Conservation (phyloP, 2,797 vertebrate genomes). For the Karalla daura region DNA sequence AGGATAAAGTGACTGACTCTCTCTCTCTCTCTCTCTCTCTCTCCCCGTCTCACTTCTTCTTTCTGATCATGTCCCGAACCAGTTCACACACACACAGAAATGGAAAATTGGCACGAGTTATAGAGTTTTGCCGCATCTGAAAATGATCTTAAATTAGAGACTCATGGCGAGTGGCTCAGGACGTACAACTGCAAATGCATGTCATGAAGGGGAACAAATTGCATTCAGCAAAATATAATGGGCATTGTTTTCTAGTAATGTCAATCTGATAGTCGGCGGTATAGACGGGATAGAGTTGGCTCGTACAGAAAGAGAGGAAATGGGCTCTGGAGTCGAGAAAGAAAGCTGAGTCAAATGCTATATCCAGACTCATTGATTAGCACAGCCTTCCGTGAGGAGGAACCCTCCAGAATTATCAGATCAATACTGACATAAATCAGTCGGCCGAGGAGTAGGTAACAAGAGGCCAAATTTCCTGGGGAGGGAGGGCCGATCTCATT, state of each 20-base stretch:
- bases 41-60: conserved; percentile 37
- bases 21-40: conserved; percentile 33
- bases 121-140: conserved; percentile 60
- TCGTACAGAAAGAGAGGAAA: conserved; percentile 39
- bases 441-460: conserved; percentile 35
- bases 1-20: conserved; percentile 56
- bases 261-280: not conserved
- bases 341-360: conserved; percentile 63
- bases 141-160: conserved; percentile 61
- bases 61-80: conserved; percentile 24
- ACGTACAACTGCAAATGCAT: conserved; percentile 41
- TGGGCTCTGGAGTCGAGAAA: conserved; percentile 43
- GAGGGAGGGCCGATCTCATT: conserved; percentile 44
- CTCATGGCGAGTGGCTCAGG: conserved; percentile 42
- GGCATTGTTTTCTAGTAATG: not conserved
- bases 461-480: conserved; percentile 39
- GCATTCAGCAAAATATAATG: conserved; percentile 21
- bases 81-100: conserved; percentile 22
- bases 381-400: conserved; percentile 54
- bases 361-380: conserved; percentile 66
- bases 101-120: conserved; percentile 6
- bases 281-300: conserved; percentile 22
- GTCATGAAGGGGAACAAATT: not conserved
- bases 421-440: conserved; percentile 69
- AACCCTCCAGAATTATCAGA: conserved; percentile 57